These are phyloP conservation scores for Phodopus roborovskii DNA, from an alignment of 2,113 vertebrate species.

Conservation along the genomic window DNA sequence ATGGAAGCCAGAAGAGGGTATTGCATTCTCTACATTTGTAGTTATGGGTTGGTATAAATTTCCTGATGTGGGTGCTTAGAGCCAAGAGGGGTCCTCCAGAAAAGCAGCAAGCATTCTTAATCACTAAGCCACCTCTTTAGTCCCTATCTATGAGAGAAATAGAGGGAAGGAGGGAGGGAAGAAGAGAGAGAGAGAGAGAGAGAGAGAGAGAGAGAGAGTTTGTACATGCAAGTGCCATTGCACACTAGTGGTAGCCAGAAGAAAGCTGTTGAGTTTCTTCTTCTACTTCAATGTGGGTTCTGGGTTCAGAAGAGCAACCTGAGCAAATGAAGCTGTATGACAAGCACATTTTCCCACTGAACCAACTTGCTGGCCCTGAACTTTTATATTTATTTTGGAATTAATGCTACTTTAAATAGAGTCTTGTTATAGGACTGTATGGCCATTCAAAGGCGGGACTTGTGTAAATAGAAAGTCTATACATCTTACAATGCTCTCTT, in stretches of 20 bases:
- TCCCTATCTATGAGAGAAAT: too few relatives aligned
- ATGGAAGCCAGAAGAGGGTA: neutral
- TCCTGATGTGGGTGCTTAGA: neutral
- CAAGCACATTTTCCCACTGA: neutral
- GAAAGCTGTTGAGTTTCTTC: neutral
- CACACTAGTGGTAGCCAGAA: too few relatives aligned
- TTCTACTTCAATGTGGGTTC: neutral
- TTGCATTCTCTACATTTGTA: neutral
- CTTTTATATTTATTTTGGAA: neutral
- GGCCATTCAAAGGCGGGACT: neutral
- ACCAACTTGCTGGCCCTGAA: too few relatives aligned
- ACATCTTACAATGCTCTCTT: neutral
- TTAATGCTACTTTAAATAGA: neutral
- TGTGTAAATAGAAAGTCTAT: neutral
- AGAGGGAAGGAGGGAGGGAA: rapidly evolving
- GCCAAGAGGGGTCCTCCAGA: neutral
- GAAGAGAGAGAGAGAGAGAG: too few relatives aligned
- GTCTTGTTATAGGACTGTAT: neutral
- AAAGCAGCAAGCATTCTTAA: neutral
- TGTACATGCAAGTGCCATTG: neutral
- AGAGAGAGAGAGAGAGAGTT: too few relatives aligned
- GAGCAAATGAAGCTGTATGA: neutral
- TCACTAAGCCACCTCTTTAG: neutral
- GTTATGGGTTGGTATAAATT: neutral
- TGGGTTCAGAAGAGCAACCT: neutral